phyloP scores from a whole-genome alignment of 2,113 vertebrate genomes.

The Lycocorax pyrrhopterus region DNA sequence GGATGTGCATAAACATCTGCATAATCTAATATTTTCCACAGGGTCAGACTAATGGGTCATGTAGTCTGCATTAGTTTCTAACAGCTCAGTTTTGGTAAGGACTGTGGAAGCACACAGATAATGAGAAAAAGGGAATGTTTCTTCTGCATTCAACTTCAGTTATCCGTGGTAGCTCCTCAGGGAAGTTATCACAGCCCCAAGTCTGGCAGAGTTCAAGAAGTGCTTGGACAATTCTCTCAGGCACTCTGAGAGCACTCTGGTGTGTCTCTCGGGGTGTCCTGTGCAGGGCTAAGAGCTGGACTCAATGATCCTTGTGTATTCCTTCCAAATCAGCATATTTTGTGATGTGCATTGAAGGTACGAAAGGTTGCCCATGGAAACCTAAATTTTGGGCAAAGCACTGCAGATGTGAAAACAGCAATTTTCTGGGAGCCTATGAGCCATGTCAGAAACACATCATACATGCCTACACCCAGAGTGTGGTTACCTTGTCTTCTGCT shows the following conservation, averaged over 20 bases:
- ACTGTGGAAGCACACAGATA: background rate
- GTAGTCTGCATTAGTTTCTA: background rate
- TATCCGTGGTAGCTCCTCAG: background rate
- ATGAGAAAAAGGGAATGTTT: background rate
- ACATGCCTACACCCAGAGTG: accelerated
- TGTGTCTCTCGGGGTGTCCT: background rate
- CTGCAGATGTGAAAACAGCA: background rate
- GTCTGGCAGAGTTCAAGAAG: background rate
- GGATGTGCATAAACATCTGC: background rate
- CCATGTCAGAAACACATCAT: background rate
- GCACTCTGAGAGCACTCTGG: background rate
- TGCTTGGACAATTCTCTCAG: background rate
- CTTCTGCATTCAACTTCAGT: background rate
- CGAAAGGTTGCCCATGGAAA: background rate
- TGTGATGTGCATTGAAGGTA: background rate
- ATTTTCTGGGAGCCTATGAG: background rate
- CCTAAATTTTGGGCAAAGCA: background rate
- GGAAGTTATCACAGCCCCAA: background rate
- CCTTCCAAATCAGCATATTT: background rate
- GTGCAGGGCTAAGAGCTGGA: background rate
- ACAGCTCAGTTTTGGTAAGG: background rate
- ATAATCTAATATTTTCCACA: background rate
- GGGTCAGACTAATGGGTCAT: background rate
- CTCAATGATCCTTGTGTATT: accelerated
- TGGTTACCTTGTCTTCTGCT: background rate